Evolutionary conservation across 2,797 vertebrate species (phyloP).

Genomic region (Saxicola maurus): DNA sequence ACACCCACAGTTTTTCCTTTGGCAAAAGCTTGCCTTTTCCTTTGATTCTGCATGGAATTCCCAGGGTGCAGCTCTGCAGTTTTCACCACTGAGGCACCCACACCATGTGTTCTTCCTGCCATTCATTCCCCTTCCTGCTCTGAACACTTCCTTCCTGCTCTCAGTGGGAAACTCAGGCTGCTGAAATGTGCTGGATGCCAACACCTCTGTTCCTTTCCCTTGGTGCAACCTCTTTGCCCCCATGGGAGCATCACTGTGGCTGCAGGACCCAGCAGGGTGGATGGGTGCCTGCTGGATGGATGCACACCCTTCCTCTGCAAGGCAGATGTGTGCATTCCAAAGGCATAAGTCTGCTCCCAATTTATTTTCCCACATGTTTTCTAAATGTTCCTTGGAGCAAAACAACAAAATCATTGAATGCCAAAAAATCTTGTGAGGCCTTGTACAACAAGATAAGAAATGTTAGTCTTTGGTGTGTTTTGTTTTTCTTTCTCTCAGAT

Average conservation of each 20-base stretch:
- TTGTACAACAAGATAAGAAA: background rate
- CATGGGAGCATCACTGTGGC: background rate
- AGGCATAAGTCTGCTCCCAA: fast-evolving
- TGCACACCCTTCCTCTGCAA: background rate
- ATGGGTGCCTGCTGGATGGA: fast-evolving
- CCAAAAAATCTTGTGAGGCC: background rate
- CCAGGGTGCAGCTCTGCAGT: background rate
- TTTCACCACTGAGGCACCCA: background rate
- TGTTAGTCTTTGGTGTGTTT: background rate
- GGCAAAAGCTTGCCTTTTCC: background rate
- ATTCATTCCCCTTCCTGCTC: background rate
- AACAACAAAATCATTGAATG: background rate
- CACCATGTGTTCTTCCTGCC: fast-evolving
- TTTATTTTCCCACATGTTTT: background rate
- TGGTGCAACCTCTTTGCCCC: background rate
- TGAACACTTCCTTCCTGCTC: background rate
- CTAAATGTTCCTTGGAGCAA: background rate
- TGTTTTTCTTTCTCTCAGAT: background rate
- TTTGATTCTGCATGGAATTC: background rate
- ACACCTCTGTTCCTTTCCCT: background rate
- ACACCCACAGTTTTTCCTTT: background rate
- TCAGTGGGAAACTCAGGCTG: background rate
- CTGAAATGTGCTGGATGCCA: background rate
- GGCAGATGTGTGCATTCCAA: background rate
- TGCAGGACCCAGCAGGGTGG: background rate